phyloP scores from a whole-genome alignment of 2,113 vertebrate species.

The Ptyas mucosa region DNA sequence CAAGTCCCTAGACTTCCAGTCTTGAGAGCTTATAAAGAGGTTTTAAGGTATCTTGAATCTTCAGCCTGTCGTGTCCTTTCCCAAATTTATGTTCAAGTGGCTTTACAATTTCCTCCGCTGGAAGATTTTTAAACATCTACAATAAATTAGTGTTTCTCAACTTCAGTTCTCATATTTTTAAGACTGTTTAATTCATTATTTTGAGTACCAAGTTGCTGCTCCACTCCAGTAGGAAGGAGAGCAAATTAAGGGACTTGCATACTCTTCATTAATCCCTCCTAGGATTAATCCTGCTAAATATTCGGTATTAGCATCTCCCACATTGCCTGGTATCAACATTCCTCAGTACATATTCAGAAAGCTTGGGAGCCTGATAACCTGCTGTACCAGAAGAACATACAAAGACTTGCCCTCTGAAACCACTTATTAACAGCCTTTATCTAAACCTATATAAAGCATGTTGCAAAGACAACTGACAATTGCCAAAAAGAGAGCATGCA shows the following conservation, averaged over 20 bases:
- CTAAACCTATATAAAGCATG: slow-evolving; percentile 69
- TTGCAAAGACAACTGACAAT: slow-evolving; percentile 62
- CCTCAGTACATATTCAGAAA: slow-evolving; percentile 36
- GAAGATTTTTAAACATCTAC: not conserved
- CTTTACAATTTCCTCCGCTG: not conserved
- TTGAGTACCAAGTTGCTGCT: not conserved
- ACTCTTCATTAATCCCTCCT: not conserved
- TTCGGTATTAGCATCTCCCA: not conserved
- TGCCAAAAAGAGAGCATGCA: slow-evolving; percentile 69
- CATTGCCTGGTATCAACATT: slow-evolving; percentile 21
- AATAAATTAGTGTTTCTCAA: not conserved
- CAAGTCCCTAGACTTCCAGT: not conserved
- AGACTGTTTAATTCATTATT: not conserved
- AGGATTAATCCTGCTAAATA: not conserved
- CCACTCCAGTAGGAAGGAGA: not conserved
- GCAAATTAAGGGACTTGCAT: not conserved
- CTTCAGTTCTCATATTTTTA: not conserved
- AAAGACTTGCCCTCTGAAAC: slow-evolving; percentile 59
- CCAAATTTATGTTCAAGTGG: not conserved
- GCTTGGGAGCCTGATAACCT: slow-evolving; percentile 45
- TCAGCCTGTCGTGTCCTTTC: not conserved
- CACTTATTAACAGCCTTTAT: slow-evolving; percentile 72
- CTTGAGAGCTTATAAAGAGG: not conserved
- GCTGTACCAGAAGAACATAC: slow-evolving; percentile 59
- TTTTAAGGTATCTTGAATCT: not conserved